phyloP scores from a whole-genome alignment of 2,797 vertebrate genomes.

The Crenuchus spilurus region DNA sequence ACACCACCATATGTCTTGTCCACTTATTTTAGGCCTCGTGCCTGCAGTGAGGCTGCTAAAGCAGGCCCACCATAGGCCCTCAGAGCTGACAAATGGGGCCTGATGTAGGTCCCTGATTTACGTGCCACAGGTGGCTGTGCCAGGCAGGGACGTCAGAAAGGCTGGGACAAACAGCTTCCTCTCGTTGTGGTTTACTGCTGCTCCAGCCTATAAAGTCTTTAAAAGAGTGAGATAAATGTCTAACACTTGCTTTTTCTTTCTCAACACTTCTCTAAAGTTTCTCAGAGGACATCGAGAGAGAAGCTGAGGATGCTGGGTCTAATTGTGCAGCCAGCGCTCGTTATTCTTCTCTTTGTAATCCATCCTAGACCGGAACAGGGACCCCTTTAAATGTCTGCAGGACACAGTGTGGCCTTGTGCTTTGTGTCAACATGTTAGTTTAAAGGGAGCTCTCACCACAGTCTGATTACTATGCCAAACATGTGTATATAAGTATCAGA shows the following conservation, averaged over 20 bases:
- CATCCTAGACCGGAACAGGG: not conserved
- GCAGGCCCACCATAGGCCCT: not conserved
- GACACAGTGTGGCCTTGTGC: not conserved
- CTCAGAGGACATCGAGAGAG: not conserved
- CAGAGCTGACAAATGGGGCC: conserved; percentile 63
- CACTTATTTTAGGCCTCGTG: not conserved
- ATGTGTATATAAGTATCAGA: not conserved
- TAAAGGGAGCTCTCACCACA: not conserved
- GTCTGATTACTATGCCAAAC: not conserved
- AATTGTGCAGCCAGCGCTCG: not conserved
- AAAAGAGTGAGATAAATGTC: conserved; percentile 54
- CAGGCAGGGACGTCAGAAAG: conserved; percentile 56
- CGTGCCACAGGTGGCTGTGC: conserved; percentile 60
- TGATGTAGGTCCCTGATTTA: conserved; percentile 67
- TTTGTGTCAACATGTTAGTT: not conserved
- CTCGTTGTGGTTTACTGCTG: conserved; percentile 49
- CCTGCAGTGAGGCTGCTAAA: not conserved
- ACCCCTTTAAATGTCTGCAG: not conserved
- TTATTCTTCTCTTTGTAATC: not conserved
- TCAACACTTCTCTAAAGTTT: not conserved
- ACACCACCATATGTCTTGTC: not conserved
- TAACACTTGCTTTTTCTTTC: conserved; percentile 30
- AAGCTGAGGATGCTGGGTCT: not conserved
- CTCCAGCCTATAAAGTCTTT: conserved; percentile 36
- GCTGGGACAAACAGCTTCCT: conserved; percentile 13